Conservation (phyloP, 2,113 vertebrate genomes). For the Phylloscopus trochiloides region DNA sequence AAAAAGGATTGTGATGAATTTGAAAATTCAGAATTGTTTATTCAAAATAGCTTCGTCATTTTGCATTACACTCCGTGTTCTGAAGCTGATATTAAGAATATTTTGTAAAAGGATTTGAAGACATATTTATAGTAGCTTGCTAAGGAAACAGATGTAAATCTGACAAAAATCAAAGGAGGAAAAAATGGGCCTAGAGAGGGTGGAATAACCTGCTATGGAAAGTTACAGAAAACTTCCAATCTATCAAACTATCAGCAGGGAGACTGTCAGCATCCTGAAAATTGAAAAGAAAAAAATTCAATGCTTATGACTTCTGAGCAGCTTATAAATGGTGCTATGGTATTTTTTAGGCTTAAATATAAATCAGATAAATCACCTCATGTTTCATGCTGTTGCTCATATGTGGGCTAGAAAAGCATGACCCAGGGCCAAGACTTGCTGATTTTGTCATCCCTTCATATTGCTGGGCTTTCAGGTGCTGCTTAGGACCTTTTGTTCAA, state of each 20-base stretch:
- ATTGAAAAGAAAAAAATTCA: background rate
- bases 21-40: background rate
- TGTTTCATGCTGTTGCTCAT: background rate
- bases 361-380: slow-evolving; percentile 27
- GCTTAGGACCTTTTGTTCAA: background rate
- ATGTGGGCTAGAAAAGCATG: background rate
- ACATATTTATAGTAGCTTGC: background rate
- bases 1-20: background rate
- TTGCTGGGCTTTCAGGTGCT: background rate
- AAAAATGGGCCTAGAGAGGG: background rate
- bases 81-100: background rate
- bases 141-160: slow-evolving; percentile 41
- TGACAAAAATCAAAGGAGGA: slow-evolving; percentile 12
- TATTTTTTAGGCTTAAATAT: slow-evolving; percentile 18
- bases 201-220: slow-evolving; percentile 4
- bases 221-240: slow-evolving; percentile 40
- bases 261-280: background rate
- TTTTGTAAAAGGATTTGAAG: background rate
- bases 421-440: background rate
- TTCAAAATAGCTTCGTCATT: background rate
- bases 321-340: background rate
- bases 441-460: background rate
- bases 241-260: slow-evolving; percentile 34
- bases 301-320: background rate
- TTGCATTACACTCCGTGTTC: background rate